These are phyloP conservation scores for Craseonycteris thonglongyai DNA, from an alignment of 2,113 vertebrate genomes.

Conservation along the genomic window DNA sequence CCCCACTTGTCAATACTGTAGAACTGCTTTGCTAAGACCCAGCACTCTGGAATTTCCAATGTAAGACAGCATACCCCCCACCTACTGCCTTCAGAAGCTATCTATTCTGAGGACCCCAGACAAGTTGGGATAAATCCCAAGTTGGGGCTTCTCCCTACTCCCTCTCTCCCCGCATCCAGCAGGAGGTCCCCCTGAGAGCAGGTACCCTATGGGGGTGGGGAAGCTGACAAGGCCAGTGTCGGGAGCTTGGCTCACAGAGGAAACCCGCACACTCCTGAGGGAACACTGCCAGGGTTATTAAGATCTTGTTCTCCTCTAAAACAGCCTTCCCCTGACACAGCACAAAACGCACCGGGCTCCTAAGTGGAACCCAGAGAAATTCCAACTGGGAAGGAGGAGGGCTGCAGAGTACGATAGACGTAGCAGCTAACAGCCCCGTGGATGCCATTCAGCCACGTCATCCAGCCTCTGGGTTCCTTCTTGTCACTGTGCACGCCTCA, in stretches of 20 bases:
- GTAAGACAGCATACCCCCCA: not conserved
- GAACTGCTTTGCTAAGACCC: not conserved
- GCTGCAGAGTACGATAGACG: not conserved
- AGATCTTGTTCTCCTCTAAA: not conserved
- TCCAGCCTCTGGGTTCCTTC: not conserved
- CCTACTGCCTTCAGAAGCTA: not conserved
- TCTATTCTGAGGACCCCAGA: not conserved
- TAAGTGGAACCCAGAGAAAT: not conserved
- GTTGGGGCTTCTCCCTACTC: fast-evolving
- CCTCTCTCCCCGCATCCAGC: not conserved
- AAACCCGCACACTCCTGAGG: fast-evolving
- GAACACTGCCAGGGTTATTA: not conserved
- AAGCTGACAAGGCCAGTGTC: not conserved
- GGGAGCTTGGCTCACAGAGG: not conserved
- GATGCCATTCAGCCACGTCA: not conserved
- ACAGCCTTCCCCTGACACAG: not conserved
- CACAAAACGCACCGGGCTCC: not conserved
- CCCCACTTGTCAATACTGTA: fast-evolving
- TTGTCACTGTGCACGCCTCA: too few relatives aligned
- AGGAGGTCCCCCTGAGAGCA: not conserved
- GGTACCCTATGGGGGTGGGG: not conserved
- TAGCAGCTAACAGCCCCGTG: not conserved
- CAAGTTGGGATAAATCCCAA: not conserved
- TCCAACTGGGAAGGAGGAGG: not conserved
- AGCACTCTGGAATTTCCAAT: not conserved